Percentiles rank a stretch among this genome's conserved stretches.
These are phyloP conservation scores for Mesaphorura yosii DNA, from an alignment of 1,140 invertebrate genomes.

Conservation along the genomic window DNA sequence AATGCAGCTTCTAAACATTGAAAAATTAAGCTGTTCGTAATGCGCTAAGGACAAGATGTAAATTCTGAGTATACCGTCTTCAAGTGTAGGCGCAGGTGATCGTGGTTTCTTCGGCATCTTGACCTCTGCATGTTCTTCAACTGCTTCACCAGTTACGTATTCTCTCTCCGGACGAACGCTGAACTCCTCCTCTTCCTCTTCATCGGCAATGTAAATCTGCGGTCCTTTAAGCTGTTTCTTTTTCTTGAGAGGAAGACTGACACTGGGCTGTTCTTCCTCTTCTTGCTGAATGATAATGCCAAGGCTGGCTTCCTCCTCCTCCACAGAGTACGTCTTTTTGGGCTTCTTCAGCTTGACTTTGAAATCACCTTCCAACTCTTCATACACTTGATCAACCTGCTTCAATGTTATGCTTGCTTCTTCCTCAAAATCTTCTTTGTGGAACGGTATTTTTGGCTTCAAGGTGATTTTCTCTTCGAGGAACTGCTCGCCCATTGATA, in stretches of 20 bases:
- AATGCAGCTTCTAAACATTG: background rate
- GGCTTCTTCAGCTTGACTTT: constrained; percentile 27
- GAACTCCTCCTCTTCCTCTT: constrained; percentile 32
- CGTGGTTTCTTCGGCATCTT: constrained; percentile 27
- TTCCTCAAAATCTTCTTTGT: background rate
- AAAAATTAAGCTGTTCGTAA: no score
- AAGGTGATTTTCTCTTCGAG: background rate
- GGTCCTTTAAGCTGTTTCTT: constrained; percentile 25
- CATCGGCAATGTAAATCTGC: constrained; percentile 23
- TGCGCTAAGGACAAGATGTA: no score
- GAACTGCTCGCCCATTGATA: constrained; percentile 45
- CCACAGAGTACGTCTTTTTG: constrained; percentile 24
- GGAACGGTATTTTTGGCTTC: background rate
- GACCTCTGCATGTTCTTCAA: constrained; percentile 24
- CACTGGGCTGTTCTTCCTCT: constrained; percentile 32
- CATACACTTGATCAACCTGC: constrained; percentile 29
- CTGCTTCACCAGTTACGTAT: constrained; percentile 25
- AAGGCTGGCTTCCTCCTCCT: constrained; percentile 29
- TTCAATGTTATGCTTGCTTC: constrained; percentile 26
- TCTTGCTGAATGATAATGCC: constrained; percentile 17
- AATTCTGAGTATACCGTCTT: constrained; percentile 11
- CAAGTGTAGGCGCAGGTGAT: constrained; percentile 20
- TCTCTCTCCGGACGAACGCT: constrained; percentile 28
- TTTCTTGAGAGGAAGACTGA: constrained; percentile 30
- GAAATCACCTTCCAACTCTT: constrained; percentile 32